Base-by-base conservation (phyloP, 1,140 invertebrate genomes). In the Telenomus remus region DNA sequence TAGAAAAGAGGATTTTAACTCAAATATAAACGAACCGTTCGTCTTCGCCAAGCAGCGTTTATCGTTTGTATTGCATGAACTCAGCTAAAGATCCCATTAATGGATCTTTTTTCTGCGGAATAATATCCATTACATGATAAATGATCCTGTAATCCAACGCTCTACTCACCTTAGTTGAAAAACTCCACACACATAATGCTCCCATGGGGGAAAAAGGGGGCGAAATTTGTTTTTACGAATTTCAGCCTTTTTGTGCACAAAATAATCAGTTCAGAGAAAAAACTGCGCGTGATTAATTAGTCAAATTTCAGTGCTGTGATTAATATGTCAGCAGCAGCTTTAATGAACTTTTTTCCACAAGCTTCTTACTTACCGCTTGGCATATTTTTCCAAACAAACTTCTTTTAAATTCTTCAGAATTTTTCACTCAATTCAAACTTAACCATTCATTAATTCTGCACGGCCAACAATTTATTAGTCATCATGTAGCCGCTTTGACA, bases 1-100 rank as follows among this genome's bases (percentile, higher is more conserved):
- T 63, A 70, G 69, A 80, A 81, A 80, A 76, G 76, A 76, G 78
- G 79, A 81, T 81, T 80, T 78, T 54, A 79, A 76, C 64, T 81
- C n/a, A n/a, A 72, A 80, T 76, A 77, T 57, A 76, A 51, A 51
- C 66, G 66, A 63, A 68, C 46, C 46, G 50, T 66, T 66, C 56
- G 61, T 63, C 71, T 74, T 68, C 68, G 61, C 66, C 66, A 51
- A 34, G 44, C 1, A 60, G 48, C 69, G 43, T 72, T 65, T 72
- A 65, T 72, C 47, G 60, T 53, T 60, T 55, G 47, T 66, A 66
- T 73, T 66, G 70, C 70, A 43, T 66, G 70, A 56, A 73, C 55
- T 65, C 48, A 55, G 19, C 70, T 37, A 53, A 73, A 73, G 55
- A 73, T 73, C 66, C 60, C 55, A 34, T 66, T 66, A 60, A 73